Evolutionary conservation across 2,113 vertebrate species (phyloP), one percentile per base, ranked within the genome.

Genomic region (Brachyistius frenatus): DNA sequence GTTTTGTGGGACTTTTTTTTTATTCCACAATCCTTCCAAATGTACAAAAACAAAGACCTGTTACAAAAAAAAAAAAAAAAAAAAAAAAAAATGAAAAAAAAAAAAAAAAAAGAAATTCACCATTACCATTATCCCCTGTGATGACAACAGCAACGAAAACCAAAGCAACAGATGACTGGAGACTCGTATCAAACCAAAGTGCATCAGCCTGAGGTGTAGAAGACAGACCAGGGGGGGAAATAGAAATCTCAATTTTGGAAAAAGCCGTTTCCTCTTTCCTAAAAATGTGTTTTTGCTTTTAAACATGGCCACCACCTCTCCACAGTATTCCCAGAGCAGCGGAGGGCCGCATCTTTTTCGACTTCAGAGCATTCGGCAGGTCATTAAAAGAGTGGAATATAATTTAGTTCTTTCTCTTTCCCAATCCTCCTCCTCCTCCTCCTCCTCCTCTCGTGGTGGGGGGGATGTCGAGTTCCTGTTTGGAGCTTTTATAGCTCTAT

Each of bases 21-120:
- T 94, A 95, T 94, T 95, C 93, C 92, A 93, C 85, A 88, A 92
- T 92, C 92, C 91, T 91, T 94, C 93, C 90, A 95, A 94, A 95
- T 95, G 91, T 94, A 94, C 90, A 94, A 95, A 94, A 94, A 94
- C 85, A 83, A 88, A 94, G 65, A 86, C 78, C 70, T 77, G 90
- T 84, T 84, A 93, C 72, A 90, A 92, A 94, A 86, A 63, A 55
- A 80, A 78, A 39, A 23, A 56, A 64, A 61, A 30, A 31, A 11
- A 41, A 68, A 63, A 69, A 44, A 30, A 15, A 58, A 63, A 50
- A 31, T 47, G 71, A 75, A 66, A 53, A 73, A 73, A 66, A 46
- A 49, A 55, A 46, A 49, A 32, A 1, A 23, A 36, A 75, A 55
- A 64, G 37, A 39, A 89, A 80, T 84, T 86, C 86, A 91, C 88